A percentile compares a stretch with the other conserved stretches of the same genome.
These are phyloP conservation scores for Hypselothyrea guttata DNA, from an alignment of 2,888 invertebrate genomes.

Conservation along the genomic window DNA sequence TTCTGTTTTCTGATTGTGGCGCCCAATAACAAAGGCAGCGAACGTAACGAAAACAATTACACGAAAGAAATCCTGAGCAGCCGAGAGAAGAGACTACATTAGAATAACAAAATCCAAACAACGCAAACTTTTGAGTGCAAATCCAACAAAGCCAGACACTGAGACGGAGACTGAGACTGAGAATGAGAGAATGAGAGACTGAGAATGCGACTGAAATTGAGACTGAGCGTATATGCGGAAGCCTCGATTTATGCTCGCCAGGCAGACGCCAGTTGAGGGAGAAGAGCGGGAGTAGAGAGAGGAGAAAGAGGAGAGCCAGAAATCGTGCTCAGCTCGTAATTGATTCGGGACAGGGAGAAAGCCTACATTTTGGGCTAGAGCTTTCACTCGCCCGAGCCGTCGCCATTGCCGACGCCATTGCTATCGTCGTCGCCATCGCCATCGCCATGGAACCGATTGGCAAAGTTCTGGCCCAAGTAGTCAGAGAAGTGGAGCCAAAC, in stretches of 20 bases:
- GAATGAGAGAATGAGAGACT: constrained; percentile 17
- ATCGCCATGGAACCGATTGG: constrained; percentile 26
- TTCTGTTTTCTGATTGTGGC: constrained; percentile 45
- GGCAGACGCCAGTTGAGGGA: constrained; percentile 50
- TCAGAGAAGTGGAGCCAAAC: constrained; percentile 80
- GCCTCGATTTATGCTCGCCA: constrained; percentile 53
- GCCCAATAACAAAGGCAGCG: constrained; percentile 61
- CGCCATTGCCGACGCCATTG: constrained; percentile 37
- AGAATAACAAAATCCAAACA: constrained; percentile 75
- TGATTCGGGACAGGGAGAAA: constrained; percentile 22
- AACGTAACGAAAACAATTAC: constrained; percentile 72
- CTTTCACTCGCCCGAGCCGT: constrained; percentile 56
- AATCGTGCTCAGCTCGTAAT: constrained; percentile 15
- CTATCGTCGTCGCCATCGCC: constrained; percentile 44
- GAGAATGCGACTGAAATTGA: constrained; percentile 18
- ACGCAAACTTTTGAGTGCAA: constrained; percentile 74
- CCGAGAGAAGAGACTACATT: constrained; percentile 43
- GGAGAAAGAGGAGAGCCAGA: too few species aligned
- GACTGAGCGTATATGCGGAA: constrained; percentile 17
- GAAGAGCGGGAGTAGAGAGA: not conserved
- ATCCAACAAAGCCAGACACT: constrained; percentile 34
- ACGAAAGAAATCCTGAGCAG: constrained; percentile 65
- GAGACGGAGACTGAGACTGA: constrained; percentile 21
- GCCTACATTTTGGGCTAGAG: constrained; percentile 67
- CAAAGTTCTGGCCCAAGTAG: constrained; percentile 62